phyloP scores from a whole-genome alignment of 1,140 invertebrate genomes.

The Cotesia chilonis region DNA sequence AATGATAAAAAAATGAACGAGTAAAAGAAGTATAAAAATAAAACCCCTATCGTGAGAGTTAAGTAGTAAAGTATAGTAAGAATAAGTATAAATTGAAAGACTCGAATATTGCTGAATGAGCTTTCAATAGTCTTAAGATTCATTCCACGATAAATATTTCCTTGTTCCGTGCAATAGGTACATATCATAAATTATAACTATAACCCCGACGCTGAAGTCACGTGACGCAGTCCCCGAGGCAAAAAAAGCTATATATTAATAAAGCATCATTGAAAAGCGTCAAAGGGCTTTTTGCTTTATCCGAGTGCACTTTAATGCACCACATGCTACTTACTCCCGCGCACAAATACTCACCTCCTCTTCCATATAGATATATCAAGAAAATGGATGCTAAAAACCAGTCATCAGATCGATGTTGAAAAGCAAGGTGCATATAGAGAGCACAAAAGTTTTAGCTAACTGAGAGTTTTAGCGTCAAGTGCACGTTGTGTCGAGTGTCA shows the following conservation, averaged over 20 bases:
- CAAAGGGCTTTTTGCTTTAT: conserved; percentile 13
- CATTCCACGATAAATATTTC: conserved; percentile 7
- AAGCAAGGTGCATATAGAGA: neutral
- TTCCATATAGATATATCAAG: no score
- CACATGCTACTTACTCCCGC: conserved; percentile 7
- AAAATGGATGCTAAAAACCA: no score
- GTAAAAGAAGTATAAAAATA: no score
- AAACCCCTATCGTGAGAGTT: no score
- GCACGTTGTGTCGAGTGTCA: conserved; percentile 13
- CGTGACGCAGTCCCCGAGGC: conserved; percentile 19
- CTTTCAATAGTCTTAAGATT: conserved; percentile 20
- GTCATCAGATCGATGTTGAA: neutral
- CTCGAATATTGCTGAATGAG: neutral
- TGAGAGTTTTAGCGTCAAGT: conserved; percentile 11
- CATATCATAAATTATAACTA: neutral
- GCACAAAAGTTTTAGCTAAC: neutral
- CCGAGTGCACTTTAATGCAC: conserved; percentile 20
- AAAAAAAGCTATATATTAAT: conserved; percentile 34
- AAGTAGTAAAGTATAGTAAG: neutral
- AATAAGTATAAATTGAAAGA: conserved; percentile 1
- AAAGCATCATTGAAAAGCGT: conserved; percentile 35
- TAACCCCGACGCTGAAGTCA: neutral
- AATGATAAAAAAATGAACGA: no score
- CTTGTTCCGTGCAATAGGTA: neutral
- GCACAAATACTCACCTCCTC: no score